These are phyloP conservation scores for Alexandromys fortis DNA, from an alignment of 2,113 vertebrate genomes.

Conservation along the genomic window DNA sequence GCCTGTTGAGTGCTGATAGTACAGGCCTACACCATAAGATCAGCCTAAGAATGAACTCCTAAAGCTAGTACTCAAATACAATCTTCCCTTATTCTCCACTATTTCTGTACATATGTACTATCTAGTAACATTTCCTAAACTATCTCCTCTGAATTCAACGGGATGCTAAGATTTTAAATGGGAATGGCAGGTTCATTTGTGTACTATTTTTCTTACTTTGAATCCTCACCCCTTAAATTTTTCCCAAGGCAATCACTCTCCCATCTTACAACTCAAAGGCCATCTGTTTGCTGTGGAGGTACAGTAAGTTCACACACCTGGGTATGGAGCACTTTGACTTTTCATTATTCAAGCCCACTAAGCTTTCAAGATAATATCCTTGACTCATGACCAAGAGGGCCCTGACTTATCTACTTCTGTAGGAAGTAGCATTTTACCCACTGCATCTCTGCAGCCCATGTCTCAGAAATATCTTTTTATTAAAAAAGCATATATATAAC, in stretches of 20 bases:
- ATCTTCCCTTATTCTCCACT: not conserved
- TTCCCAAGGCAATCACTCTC: not conserved
- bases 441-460: not conserved
- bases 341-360: not conserved
- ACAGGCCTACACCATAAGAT: not conserved
- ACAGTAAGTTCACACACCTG: not conserved
- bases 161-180: not conserved
- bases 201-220: not conserved
- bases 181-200: not conserved
- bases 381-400: not conserved
- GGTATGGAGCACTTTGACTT: not conserved
- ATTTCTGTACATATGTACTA: not conserved
- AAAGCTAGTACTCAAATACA: not conserved
- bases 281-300: not conserved
- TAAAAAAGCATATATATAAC: too few species aligned
- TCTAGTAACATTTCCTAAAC: conserved; percentile 32
- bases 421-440: not conserved
- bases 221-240: not conserved
- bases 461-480: too few species aligned
- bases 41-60: conserved; percentile 1
- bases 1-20: not conserved
- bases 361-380: not conserved
- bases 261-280: not conserved
- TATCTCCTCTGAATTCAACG: not conserved
- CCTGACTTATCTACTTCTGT: not conserved